phyloP scores from a whole-genome alignment of 64 coral and sea anemone species.

The Dendronephthya gigantea region DNA sequence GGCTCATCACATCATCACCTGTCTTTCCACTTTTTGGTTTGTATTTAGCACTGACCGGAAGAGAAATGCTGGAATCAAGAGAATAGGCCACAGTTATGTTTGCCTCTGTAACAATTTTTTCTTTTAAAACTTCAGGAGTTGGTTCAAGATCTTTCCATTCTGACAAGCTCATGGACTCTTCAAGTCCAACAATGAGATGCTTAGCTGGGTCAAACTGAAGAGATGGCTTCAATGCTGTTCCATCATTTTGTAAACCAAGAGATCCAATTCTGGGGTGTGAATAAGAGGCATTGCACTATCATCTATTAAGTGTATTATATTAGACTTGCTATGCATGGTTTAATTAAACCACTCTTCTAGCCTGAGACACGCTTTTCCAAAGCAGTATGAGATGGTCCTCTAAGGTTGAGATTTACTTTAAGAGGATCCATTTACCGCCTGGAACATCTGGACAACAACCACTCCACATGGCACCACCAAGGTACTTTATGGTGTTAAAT shows the following conservation, averaged over 20 bases:
- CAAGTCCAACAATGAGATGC: constrained; percentile 41
- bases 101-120: constrained; percentile 35
- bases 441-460: constrained; percentile 20
- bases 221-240: constrained; percentile 36
- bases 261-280: constrained; percentile 24
- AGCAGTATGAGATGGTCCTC: constrained; percentile 36
- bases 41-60: constrained; percentile 33
- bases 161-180: constrained; percentile 31
- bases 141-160: constrained; percentile 26
- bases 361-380: constrained; percentile 31
- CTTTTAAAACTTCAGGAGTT: constrained; percentile 39
- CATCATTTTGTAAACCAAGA: constrained; percentile 39
- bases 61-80: constrained; percentile 28
- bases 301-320: constrained; percentile 40
- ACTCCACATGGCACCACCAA: constrained; percentile 45
- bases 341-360: constrained; percentile 46
- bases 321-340: constrained; percentile 34
- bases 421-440: constrained; percentile 6
- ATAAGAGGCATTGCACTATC: constrained; percentile 30
- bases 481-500: constrained; percentile 38
- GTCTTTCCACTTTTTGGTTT: constrained; percentile 37
- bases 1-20: constrained; percentile 14
- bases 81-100: constrained; percentile 27
- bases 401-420: constrained; percentile 35
- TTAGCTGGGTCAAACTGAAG: constrained; percentile 37